Conservation (phyloP, 2,113 vertebrate species). For the Tyrannus savana region DNA sequence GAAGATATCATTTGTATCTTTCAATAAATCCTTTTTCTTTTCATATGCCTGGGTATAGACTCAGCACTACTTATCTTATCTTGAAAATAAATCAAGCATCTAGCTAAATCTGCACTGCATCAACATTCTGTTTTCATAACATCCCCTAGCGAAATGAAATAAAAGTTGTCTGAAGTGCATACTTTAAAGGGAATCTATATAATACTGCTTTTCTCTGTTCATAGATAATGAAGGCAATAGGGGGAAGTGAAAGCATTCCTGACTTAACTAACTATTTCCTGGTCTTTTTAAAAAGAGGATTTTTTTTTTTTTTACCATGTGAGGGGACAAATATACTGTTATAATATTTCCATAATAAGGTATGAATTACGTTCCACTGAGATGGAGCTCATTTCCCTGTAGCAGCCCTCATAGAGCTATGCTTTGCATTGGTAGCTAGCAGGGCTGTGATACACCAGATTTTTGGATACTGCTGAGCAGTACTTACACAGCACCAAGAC, state of each 20-base stretch:
- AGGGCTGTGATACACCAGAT: neutral
- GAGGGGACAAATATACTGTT: neutral
- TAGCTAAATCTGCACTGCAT: neutral
- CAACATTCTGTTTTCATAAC: neutral
- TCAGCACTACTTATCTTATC: neutral
- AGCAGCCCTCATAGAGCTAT: neutral
- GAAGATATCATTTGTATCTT: neutral
- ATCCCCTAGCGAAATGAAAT: neutral
- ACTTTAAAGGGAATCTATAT: neutral
- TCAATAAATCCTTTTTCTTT: neutral
- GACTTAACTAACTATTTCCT: neutral
- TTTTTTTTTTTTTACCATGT: neutral
- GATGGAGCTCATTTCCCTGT: neutral
- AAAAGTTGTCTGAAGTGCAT: neutral
- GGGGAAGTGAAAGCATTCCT: neutral
- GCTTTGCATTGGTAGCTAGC: neutral
- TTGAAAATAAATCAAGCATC: neutral
- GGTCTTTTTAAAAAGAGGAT: neutral
- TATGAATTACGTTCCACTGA: neutral
- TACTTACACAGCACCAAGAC: neutral
- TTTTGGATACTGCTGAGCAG: neutral
- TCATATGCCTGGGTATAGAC: neutral
- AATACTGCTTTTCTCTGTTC: neutral
- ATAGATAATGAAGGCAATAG: neutral
- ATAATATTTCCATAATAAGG: neutral